A percentile compares a stretch with the other conserved stretches of the same genome.
Conservation (phyloP, 2,888 invertebrate genomes). For the Eilema griseolum region DNA sequence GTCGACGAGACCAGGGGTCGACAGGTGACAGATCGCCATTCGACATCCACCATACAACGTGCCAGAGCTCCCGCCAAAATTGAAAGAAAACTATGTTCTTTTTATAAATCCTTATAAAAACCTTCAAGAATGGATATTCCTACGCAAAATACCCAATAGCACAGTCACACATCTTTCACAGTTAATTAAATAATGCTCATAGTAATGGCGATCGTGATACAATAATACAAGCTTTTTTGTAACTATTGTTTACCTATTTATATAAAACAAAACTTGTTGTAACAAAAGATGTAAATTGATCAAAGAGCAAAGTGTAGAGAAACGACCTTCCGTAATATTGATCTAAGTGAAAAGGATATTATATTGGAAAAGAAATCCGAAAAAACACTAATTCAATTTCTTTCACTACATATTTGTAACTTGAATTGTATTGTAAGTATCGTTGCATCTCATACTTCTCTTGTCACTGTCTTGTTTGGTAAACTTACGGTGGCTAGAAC, state of each 20-base stretch:
- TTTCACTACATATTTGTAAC: constrained; percentile 36
- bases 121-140: constrained; percentile 52
- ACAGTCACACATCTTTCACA: constrained; percentile 41
- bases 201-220: constrained; percentile 54
- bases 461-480: constrained; percentile 28
- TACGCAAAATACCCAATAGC: constrained; percentile 40
- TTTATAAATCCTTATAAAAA: constrained; percentile 60
- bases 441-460: constrained; percentile 21
- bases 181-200: constrained; percentile 49
- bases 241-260: constrained; percentile 46
- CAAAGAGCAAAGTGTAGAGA: constrained; percentile 15
- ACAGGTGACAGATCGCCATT: constrained; percentile 77
- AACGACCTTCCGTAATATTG: constrained; percentile 32
- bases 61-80: constrained; percentile 83
- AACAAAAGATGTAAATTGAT: constrained; percentile 5
- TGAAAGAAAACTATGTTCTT: constrained; percentile 68
- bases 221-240: constrained; percentile 27
- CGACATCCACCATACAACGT: constrained; percentile 70
- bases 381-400: constrained; percentile 47
- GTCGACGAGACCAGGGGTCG: constrained; percentile 74
- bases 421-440: constrained; percentile 29
- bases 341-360: constrained; percentile 37
- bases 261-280: constrained; percentile 29
- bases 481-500: constrained; percentile 17
- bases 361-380: constrained; percentile 36